Evolutionary conservation across 2,888 invertebrate genomes (phyloP), one percentile per base, ranked within the genome.

Genomic region (Hofmannophila pseudospretella): DNA sequence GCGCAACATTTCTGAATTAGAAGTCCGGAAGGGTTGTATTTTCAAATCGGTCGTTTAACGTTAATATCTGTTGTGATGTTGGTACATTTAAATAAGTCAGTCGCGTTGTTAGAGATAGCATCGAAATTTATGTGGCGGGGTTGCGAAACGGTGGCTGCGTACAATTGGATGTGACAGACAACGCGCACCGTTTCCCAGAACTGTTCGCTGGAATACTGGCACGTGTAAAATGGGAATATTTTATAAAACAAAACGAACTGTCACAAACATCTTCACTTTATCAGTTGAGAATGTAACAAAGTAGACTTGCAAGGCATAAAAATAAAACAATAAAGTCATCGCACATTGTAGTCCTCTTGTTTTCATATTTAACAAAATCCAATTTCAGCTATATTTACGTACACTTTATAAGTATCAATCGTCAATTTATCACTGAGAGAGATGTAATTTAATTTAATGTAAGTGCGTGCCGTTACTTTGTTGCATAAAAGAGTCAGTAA

Each of bases 161-260:
- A 69, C 66, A 66, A 71, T 73, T 68, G 66, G 60, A 67, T 65
- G 69, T 71, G 75, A 71, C 74, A 73, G 67, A 56, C 61, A 55
- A 54, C 67, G 56, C 54, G 41, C 49, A 31, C 29, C 38, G 58
- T 55, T 70, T 62, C 60, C 57, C 60, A 60, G 67, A 67, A 62
- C 55, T 43, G 54, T 57, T 54, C 53, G 50, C 49, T 57, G 42
- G 49, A 55, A 60, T 53, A 54, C 58, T n/a, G 49, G 49, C 49
- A 45, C 42, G 57, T 52, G 51, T 54, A 49, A 60, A 63, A 62
- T 51, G 39, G 48, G 49, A 38, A 36, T 34, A 38, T 38, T 41
- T 41, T 34, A 22, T 34, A 30, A 37, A 39, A 41, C 34, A 31
- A 31, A 31, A 33, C 22, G 32, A 34, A 55, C 54, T 58, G 54